phyloP scores from a whole-genome alignment of 2,113 vertebrate species.

The Patagioenas fasciata region DNA sequence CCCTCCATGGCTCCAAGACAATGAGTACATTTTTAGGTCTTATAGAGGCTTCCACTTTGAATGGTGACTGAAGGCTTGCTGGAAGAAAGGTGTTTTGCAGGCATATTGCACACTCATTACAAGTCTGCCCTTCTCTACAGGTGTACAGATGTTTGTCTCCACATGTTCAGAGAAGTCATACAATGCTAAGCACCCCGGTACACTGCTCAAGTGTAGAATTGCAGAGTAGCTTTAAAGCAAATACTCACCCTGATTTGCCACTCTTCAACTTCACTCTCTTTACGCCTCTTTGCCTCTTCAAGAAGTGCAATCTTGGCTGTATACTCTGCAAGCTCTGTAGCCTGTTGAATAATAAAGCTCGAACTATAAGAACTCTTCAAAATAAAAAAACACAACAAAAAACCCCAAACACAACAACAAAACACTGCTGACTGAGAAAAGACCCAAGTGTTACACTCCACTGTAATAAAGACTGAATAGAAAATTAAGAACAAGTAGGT shows the following conservation, averaged over 20 bases:
- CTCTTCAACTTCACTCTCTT: slow-evolving; percentile 87
- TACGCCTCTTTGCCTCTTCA: slow-evolving; percentile 87
- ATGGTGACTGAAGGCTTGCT: background rate
- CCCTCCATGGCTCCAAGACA: background rate
- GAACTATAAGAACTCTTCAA: background rate
- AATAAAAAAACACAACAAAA: background rate
- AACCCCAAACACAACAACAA: background rate
- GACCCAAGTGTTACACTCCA: background rate
- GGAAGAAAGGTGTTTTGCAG: background rate
- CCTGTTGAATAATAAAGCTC: slow-evolving; percentile 61
- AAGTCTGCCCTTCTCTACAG: background rate
- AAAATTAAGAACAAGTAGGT: background rate
- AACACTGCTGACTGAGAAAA: background rate
- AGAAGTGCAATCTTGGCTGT: slow-evolving; percentile 87
- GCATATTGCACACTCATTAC: background rate
- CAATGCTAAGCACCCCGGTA: background rate
- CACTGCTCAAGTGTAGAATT: background rate
- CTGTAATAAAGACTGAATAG: background rate
- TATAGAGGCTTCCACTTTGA: background rate
- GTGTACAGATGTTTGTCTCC: background rate
- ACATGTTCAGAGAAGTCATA: background rate
- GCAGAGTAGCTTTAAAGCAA: background rate
- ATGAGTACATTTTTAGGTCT: background rate
- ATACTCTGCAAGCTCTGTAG: slow-evolving; percentile 89
- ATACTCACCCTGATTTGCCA: slow-evolving; percentile 90